A percentile compares a stretch with the other conserved stretches of the same genome.
Evolutionary conservation across 2,888 invertebrate species (phyloP).

Genomic region (Lamproptera curius): DNA sequence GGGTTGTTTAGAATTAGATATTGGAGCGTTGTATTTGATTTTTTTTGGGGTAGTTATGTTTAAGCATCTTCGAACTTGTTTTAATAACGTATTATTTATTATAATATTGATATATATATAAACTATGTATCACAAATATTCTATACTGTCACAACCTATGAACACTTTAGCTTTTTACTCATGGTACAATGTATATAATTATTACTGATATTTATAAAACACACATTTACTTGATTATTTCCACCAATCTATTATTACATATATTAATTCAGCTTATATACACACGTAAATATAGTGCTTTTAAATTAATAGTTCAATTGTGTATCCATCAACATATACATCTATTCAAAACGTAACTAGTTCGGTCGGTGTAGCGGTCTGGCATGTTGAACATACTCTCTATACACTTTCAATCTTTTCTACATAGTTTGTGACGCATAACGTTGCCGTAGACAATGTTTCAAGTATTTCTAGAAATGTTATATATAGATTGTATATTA

Average conservation of each 20-base stretch:
- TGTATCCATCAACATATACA: no score
- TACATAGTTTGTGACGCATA: background rate
- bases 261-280: no score
- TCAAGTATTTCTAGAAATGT: constrained; percentile 11
- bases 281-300: background rate
- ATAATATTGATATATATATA: background rate
- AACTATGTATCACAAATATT: no score
- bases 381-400: background rate
- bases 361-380: constrained; percentile 9
- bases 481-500: no score
- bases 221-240: no score
- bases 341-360: no score
- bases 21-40: no score
- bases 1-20: constrained; percentile 20
- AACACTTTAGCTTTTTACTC: background rate
- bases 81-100: constrained; percentile 3
- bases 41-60: no score
- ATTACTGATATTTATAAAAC: background rate
- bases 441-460: constrained; percentile 11
- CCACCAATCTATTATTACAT: no score
- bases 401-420: background rate
- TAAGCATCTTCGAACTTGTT: no score
- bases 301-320: background rate
- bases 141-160: background rate
- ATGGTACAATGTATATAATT: background rate